Evolutionary conservation across 2,888 invertebrate species (phyloP).

Genomic region (Pristionchus entomophagus): DNA sequence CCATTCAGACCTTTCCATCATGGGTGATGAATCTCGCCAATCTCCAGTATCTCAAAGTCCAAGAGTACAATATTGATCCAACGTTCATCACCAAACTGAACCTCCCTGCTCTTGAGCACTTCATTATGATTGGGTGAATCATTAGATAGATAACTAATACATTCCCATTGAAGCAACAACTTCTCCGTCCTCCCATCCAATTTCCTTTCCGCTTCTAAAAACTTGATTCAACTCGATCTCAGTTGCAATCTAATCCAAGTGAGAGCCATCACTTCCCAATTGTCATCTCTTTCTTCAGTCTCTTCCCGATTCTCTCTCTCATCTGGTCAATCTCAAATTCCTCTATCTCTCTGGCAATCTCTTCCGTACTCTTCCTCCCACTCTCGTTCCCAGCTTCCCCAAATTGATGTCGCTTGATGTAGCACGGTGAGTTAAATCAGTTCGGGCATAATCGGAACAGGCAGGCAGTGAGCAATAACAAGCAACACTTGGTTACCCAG

Average conservation of each 20-base stretch:
- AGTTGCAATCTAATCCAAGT: constrained; percentile 27
- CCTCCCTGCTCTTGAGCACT: constrained; percentile 9
- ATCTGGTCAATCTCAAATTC: neutral
- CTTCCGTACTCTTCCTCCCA: neutral
- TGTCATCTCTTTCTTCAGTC: neutral
- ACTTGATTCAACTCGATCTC: constrained; percentile 16
- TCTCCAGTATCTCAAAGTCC: constrained; percentile 16
- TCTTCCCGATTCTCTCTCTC: neutral
- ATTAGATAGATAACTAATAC: neutral
- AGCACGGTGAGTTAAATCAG: neutral
- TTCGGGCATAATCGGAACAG: too few species aligned
- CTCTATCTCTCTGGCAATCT: constrained; percentile 33
- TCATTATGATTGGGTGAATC: constrained; percentile 23
- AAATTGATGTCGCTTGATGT: neutral
- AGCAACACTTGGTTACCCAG: too few species aligned
- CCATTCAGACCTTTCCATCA: neutral
- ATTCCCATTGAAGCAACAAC: neutral
- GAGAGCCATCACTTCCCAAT: neutral
- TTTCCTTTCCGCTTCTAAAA: neutral
- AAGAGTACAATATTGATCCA: neutral
- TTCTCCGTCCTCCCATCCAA: constrained; percentile 1
- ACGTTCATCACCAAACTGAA: neutral
- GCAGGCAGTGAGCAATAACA: too few species aligned
- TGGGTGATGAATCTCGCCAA: neutral
- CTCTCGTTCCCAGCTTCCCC: neutral